phyloP scores from a whole-genome alignment of 2,888 invertebrate genomes.

The Ochlodes sylvanus region DNA sequence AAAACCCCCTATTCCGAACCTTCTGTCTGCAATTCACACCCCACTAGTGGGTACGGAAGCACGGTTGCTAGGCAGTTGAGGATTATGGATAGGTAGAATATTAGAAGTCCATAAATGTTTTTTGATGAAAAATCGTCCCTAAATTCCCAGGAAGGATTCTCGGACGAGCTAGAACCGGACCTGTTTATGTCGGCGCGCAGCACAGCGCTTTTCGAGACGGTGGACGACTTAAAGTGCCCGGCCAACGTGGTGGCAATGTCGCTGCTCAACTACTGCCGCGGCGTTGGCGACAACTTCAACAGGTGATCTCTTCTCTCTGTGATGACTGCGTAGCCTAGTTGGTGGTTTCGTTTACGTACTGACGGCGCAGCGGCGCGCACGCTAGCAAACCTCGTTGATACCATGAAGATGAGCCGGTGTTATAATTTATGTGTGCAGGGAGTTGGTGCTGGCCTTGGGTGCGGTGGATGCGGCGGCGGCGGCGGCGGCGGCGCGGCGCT shows the following conservation, averaged over 20 bases:
- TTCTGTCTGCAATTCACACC: too few relatives aligned
- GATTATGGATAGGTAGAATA: too few relatives aligned
- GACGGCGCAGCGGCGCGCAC: too few relatives aligned
- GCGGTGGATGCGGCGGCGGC: conserved; percentile 87
- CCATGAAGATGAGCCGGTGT: too few relatives aligned
- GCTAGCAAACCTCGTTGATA: too few relatives aligned
- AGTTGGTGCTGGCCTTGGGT: conserved; percentile 87
- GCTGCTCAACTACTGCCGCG: conserved; percentile 89
- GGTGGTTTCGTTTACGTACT: too few relatives aligned
- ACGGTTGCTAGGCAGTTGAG: too few relatives aligned
- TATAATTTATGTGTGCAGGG: conserved; percentile 66
- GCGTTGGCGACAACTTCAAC: conserved; percentile 88
- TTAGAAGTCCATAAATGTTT: too few relatives aligned
- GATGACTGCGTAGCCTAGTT: too few relatives aligned
- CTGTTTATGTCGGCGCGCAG: conserved; percentile 93
- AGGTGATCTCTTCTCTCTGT: conserved; percentile 79
- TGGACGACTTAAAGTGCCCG: conserved; percentile 92
- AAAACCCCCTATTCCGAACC: too few relatives aligned
- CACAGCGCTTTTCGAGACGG: conserved; percentile 94
- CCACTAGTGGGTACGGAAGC: too few relatives aligned
- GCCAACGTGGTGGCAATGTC: conserved; percentile 90
- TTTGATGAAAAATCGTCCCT: too few relatives aligned
- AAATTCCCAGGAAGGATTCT: conserved; percentile 82
- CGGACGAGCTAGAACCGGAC: conserved; percentile 88
- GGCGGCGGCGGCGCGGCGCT: conserved; percentile 88